Evolutionary conservation across 2,888 invertebrate species (phyloP).

Genomic region (Acanthosepion esculentum): DNA sequence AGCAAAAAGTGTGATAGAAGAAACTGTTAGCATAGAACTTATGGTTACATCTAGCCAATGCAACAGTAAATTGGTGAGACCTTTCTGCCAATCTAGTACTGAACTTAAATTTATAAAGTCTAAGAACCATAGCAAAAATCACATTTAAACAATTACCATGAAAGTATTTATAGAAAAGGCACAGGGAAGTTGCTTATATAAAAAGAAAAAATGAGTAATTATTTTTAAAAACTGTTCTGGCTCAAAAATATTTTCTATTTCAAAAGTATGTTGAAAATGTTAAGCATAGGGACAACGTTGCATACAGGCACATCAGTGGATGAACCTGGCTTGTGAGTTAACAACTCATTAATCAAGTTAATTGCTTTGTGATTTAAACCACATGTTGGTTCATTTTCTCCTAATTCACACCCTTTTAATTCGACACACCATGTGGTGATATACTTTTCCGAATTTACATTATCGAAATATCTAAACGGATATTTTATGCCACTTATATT

Average conservation of each 20-base stretch:
- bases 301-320: neutral
- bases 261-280: neutral
- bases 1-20: too few relatives aligned
- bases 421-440: neutral
- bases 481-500: neutral
- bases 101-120: too few relatives aligned
- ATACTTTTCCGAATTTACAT: neutral
- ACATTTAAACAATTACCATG: too few relatives aligned
- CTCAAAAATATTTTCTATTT: neutral
- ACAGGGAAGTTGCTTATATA: too few relatives aligned
- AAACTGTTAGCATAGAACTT: too few relatives aligned
- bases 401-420: neutral
- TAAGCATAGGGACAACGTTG: neutral
- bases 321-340: neutral
- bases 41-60: too few relatives aligned
- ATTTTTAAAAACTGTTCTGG: too few relatives aligned
- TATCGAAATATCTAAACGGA: neutral
- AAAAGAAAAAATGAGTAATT: too few relatives aligned
- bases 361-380: neutral
- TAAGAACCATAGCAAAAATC: too few relatives aligned
- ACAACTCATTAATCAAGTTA: constrained; percentile 33
- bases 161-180: too few relatives aligned
- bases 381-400: neutral
- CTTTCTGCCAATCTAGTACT: too few relatives aligned
- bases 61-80: too few relatives aligned